Evolutionary conservation across 2,888 invertebrate genomes (phyloP).

Genomic region (Drosophila crucigera): DNA sequence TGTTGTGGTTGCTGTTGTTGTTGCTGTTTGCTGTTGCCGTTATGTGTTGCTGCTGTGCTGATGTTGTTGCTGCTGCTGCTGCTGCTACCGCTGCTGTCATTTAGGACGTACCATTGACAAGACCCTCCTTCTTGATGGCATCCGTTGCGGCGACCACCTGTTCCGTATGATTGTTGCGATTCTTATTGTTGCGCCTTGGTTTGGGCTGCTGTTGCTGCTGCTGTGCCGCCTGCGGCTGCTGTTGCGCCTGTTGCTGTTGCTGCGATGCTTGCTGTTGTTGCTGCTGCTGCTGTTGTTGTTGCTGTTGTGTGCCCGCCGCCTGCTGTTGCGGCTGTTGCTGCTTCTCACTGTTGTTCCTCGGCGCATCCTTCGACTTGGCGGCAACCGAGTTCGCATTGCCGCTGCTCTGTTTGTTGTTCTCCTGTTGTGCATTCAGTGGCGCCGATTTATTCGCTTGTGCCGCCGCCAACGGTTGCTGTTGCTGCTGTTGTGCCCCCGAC

Average conservation of each 20-base stretch:
- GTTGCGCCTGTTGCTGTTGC: conserved; percentile 55
- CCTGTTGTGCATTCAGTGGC: conserved; percentile 77
- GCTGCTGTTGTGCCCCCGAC: conserved; percentile 54
- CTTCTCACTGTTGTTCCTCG: conserved; percentile 70
- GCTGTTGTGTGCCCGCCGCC: conserved; percentile 66
- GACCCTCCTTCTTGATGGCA: conserved; percentile 83
- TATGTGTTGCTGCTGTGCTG: conserved; percentile 23
- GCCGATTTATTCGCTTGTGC: conserved; percentile 74
- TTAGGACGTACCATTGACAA: conserved; percentile 85
- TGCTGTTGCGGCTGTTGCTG: conserved; percentile 57
- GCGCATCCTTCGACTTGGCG: conserved; percentile 68
- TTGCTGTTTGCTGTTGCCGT: background rate
- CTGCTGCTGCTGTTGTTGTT: conserved; percentile 62
- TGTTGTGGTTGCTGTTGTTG: conserved; percentile 15
- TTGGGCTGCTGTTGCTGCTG: conserved; percentile 77
- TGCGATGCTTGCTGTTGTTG: conserved; percentile 50
- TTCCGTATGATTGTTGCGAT: conserved; percentile 82
- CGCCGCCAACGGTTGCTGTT: conserved; percentile 47
- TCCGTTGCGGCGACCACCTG: conserved; percentile 71
- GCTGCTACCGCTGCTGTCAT: conserved; percentile 24
- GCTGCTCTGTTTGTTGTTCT: conserved; percentile 80
- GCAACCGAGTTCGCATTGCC: conserved; percentile 68
- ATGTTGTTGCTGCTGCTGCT: conserved; percentile 28
- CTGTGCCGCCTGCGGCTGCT: conserved; percentile 55
- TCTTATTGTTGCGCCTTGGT: conserved; percentile 82